phyloP scores from a whole-genome alignment of 37 sponge, comb jelly and placozoan species.

The Crambe crambe region DNA sequence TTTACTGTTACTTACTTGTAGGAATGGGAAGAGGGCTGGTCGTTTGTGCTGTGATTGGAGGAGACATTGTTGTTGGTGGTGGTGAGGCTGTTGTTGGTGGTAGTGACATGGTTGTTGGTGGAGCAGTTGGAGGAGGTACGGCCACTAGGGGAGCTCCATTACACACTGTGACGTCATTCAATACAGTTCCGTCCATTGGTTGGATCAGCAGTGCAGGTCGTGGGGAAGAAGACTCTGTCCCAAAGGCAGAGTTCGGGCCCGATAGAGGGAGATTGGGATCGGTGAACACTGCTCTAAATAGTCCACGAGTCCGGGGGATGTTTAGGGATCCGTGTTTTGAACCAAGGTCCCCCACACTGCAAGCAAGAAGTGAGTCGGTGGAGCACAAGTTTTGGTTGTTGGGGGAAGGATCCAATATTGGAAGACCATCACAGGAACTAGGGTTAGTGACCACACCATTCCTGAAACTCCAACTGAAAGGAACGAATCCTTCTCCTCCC shows the following conservation, averaged over 20 bases:
- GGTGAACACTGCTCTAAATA: conserved; percentile 42
- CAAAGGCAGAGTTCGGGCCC: conserved; percentile 38
- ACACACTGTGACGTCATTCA: background rate
- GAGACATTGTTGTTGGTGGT: background rate
- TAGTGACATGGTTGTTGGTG: conserved; percentile 1
- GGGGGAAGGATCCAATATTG: background rate
- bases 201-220: conserved; percentile 12
- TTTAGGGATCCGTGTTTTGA: conserved; percentile 64
- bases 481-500: background rate
- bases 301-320: background rate
- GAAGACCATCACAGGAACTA: background rate
- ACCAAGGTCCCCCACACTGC: conserved; percentile 65
- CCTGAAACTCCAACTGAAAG: conserved; percentile 15
- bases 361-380: conserved; percentile 38
- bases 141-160: background rate
- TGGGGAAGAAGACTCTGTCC: background rate
- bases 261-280: conserved; percentile 75
- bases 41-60: background rate
- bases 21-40: too few species aligned
- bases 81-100: background rate
- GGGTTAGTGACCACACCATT: background rate
- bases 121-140: background rate
- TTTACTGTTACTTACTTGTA: too few species aligned
- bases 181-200: background rate
- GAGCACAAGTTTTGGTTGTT: conserved; percentile 23